Evolutionary conservation across 2,113 vertebrate genomes (phyloP).

Genomic region (Danio rerio): GRCz12tu NC_133191.1:34016501-34017000

Average conservation of each 20-base stretch:
- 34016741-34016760: slow-evolving; percentile 77
- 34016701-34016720: slow-evolving; percentile 99
- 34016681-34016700: slow-evolving; percentile 85
- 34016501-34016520: background rate
- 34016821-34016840: background rate
- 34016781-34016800: slow-evolving; percentile 31
- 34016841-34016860: background rate
- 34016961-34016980: no score
- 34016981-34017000: no score
- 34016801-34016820: background rate
- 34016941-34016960: no score
- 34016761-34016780: slow-evolving; percentile 41
- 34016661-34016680: slow-evolving; percentile 60
- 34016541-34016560: background rate
- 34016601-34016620: slow-evolving; percentile 40
- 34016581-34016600: slow-evolving; percentile 23
- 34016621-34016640: slow-evolving; percentile 55
- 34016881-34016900: background rate
- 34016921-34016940: no score
- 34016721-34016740: slow-evolving; percentile 89
- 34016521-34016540: background rate
- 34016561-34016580: no score
- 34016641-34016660: slow-evolving; percentile 49
- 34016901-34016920: no score
- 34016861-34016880: background rate